Base-by-base conservation (phyloP, 2,888 invertebrate species). In the Agriopis leucophaearia region DNA sequence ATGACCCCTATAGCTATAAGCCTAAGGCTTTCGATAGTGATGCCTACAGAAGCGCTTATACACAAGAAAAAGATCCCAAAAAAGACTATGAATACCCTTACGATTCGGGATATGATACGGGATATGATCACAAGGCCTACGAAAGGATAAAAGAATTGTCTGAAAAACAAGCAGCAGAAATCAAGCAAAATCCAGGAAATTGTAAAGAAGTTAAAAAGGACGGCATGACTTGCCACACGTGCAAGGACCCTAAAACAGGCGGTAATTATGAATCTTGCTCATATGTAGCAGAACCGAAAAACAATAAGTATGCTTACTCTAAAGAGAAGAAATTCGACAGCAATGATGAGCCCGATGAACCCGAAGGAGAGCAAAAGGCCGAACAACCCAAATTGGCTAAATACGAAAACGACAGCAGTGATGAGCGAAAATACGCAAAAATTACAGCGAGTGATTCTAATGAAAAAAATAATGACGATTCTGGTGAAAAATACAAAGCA, bases 261-360 rank as follows among this genome's bases (percentile, higher is more conserved):
- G 97, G 96, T 38, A 96, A 96, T 69, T 97, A 96, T 72, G 97
- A 97, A 84, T 96, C 96, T 13, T 98, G 97, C 82, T 96, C 96
- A 0, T 98, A 97, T 85, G 96, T 96, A 10, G 95, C 96, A 0
- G 95, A 96, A 71, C 97, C 97, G 0, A 95, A 95, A 78, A 96
- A 96, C 71, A 96, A 97, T 82, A 94, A 95, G 81, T 96, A 96
- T 81, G 95, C 95, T 9, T 96, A 95, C 78, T 95, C 95, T 7
- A 95, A 95, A 68, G 95, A 96, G 86, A 94, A 94, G 71, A 95
- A 95, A 78, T 96, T 94, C 77, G 94, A 95, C 68, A 95, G 95
- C 72, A 94, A 95, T 57, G 94, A 95, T 73, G 94, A 95, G 76
- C 94, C 95, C 10, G 94, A 94, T 67, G 94, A 94, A 76, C 86